Percentiles rank a stretch among this genome's conserved stretches.
These are phyloP conservation scores for Premnoplex brunnescens DNA, from an alignment of 2,797 vertebrate genomes.

Conservation along the genomic window DNA sequence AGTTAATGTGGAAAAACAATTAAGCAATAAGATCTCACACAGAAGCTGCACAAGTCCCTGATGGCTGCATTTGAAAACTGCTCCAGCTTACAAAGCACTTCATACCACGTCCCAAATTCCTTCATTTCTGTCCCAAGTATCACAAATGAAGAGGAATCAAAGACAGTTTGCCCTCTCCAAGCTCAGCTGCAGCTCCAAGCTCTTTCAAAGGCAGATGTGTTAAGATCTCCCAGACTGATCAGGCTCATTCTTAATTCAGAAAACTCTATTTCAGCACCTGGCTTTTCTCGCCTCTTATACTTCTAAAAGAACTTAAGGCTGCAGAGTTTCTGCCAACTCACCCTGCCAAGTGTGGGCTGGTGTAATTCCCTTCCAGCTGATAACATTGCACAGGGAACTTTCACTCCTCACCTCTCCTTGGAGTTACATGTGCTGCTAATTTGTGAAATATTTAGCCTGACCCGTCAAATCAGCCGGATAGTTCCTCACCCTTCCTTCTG, in stretches of 20 bases:
- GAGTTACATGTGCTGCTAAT: background rate
- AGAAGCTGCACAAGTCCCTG: background rate
- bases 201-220: background rate
- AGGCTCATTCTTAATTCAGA: background rate
- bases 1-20: rapidly evolving
- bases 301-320: background rate
- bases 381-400: background rate
- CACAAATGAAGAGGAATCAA: rapidly evolving
- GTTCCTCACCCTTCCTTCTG: background rate
- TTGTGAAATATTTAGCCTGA: conserved; percentile 6
- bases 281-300: background rate
- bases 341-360: background rate
- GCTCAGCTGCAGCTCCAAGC: background rate
- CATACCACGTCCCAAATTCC: background rate
- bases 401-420: background rate
- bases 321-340: background rate
- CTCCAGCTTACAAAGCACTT: background rate
- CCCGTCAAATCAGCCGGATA: background rate
- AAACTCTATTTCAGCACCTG: background rate
- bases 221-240: background rate
- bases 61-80: background rate
- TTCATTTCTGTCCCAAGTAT: background rate
- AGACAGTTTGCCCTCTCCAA: background rate
- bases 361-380: background rate
- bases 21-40: background rate